phyloP scores from a whole-genome alignment of 2,888 invertebrate species.

The Euzophera pinguis region DNA sequence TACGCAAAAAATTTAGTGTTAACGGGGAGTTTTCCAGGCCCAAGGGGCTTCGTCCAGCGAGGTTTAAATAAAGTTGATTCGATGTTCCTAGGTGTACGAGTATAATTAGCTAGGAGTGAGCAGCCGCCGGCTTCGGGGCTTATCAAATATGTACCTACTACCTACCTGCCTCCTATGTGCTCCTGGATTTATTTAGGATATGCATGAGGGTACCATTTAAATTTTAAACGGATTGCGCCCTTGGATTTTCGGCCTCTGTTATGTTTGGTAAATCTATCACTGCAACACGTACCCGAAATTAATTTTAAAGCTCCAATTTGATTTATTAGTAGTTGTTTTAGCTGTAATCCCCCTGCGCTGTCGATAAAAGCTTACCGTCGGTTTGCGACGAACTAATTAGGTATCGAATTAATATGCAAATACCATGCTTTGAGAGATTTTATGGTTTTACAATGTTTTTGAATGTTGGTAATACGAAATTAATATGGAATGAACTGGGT shows the following conservation, averaged over 20 bases:
- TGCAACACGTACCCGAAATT: slow-evolving; percentile 46
- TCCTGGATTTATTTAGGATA: slow-evolving; percentile 79
- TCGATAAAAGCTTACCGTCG: slow-evolving; percentile 52
- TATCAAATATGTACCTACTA: slow-evolving; percentile 79
- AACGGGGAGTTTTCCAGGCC: slow-evolving; percentile 18
- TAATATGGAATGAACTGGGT: slow-evolving; percentile 8
- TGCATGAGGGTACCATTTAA: slow-evolving; percentile 79
- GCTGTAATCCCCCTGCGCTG: slow-evolving; percentile 47
- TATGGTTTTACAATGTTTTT: slow-evolving; percentile 21
- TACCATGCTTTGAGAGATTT: slow-evolving; percentile 22
- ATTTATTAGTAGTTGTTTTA: slow-evolving; percentile 65
- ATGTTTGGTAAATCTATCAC: slow-evolving; percentile 74
- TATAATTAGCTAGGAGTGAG: slow-evolving; percentile 71
- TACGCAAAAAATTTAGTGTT: slow-evolving; percentile 19
- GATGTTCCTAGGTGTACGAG: slow-evolving; percentile 52
- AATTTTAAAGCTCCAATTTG: slow-evolving; percentile 58
- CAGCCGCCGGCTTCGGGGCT: slow-evolving; percentile 57
- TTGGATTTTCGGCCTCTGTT: slow-evolving; percentile 70
- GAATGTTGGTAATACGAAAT: slow-evolving; percentile 5
- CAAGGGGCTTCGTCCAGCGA: slow-evolving; percentile 32
- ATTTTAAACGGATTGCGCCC: slow-evolving; percentile 79
- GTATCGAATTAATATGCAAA: slow-evolving; percentile 24
- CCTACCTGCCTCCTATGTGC: slow-evolving; percentile 64
- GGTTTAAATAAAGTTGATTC: slow-evolving; percentile 55
- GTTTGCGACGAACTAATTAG: slow-evolving; percentile 34